phyloP scores from a whole-genome alignment of 2,888 invertebrate genomes.

The Muscina levida region DNA sequence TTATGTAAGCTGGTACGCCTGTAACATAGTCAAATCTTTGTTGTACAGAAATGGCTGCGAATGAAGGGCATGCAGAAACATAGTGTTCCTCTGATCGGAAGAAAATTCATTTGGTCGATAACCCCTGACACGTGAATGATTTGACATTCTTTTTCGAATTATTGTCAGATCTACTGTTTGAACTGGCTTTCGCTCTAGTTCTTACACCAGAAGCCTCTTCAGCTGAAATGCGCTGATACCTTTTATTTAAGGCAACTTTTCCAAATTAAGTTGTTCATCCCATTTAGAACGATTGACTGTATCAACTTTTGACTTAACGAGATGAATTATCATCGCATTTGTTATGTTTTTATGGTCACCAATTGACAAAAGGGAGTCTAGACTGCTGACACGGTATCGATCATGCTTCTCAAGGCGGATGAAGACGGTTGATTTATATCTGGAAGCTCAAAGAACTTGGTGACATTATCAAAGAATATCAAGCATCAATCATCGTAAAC shows the following conservation, averaged over 20 bases:
- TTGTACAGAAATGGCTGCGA: neutral
- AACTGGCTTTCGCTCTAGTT: no score
- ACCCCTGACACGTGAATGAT: no score
- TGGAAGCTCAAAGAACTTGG: conserved; percentile 60
- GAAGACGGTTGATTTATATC: conserved; percentile 57
- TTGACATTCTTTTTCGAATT: no score
- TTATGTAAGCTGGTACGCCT: neutral
- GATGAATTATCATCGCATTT: conserved; percentile 63
- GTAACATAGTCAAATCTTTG: neutral
- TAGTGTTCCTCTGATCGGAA: no score
- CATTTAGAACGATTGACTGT: conserved; percentile 10
- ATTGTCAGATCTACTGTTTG: no score
- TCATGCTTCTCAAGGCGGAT: conserved; percentile 56
- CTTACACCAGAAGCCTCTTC: conserved; percentile 40
- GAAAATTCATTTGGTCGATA: no score
- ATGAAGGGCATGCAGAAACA: neutral
- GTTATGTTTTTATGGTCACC: conserved; percentile 60
- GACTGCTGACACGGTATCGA: conserved; percentile 62
- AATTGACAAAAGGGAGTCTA: conserved; percentile 59
- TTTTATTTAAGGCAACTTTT: conserved; percentile 36
- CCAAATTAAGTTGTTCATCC: conserved; percentile 6
- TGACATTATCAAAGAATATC: conserved; percentile 62
- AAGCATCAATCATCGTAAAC: conserved; percentile 60
- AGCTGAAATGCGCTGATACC: conserved; percentile 51
- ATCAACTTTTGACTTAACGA: conserved; percentile 54